Conservation (phyloP, 2,113 vertebrate genomes). For the Donacobius atricapilla region DNA sequence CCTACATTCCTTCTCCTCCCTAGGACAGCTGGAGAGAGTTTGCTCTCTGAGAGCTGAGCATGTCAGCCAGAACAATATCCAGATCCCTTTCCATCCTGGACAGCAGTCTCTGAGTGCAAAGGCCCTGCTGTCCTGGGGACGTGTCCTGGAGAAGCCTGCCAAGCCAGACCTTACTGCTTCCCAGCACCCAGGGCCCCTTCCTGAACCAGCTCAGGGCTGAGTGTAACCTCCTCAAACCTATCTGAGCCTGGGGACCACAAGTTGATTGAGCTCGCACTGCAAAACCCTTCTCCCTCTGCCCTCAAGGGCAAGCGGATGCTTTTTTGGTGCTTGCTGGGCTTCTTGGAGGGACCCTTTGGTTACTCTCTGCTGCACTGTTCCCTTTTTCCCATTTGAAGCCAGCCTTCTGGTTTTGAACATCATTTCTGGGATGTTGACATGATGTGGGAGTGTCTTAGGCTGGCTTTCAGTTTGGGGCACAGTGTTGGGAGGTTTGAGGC, state of each 20-base stretch:
- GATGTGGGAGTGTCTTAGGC: neutral
- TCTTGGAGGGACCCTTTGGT: neutral
- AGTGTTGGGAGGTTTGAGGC: neutral
- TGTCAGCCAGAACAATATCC: slow-evolving; percentile 9
- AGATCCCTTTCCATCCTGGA: neutral
- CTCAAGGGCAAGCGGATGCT: neutral
- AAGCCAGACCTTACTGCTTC: neutral
- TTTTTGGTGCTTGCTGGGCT: neutral
- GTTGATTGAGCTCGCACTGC: neutral
- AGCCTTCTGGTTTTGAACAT: neutral
- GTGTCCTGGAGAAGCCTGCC: neutral
- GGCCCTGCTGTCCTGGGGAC: neutral
- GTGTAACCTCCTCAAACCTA: neutral
- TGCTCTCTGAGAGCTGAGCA: neutral
- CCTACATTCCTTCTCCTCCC: neutral
- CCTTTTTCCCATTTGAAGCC: neutral
- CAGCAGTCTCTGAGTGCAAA: neutral
- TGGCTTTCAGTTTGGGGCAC: neutral
- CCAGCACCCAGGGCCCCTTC: neutral
- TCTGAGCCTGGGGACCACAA: neutral
- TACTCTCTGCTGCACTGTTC: neutral
- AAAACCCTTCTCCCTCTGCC: neutral
- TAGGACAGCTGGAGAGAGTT: neutral
- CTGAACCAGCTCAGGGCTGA: neutral
- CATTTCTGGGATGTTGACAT: neutral